Percentiles rank a stretch among this genome's conserved stretches.
Evolutionary conservation across 2,113 vertebrate species (phyloP).

Genomic region (Marcusenius ussheri): DNA sequence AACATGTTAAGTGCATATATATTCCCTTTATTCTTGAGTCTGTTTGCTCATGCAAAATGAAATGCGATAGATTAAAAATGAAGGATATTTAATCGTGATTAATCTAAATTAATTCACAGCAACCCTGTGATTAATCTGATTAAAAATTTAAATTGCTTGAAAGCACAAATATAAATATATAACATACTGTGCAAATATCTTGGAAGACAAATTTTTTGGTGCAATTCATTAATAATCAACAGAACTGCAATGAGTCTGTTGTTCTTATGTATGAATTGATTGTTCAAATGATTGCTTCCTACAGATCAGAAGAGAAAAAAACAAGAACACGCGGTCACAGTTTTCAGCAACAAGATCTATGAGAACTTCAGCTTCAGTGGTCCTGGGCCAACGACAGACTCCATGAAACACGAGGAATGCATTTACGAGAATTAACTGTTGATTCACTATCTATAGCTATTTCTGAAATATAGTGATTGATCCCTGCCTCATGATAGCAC

Average conservation of each 20-base stretch:
- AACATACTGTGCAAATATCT: background rate
- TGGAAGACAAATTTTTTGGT: background rate
- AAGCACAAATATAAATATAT: no score
- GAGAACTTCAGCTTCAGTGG: slow-evolving; percentile 17
- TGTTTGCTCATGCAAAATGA: background rate
- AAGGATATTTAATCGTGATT: no score
- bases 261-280: background rate
- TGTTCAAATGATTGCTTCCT: background rate
- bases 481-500: background rate
- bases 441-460: background rate
- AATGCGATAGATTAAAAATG: background rate
- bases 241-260: background rate
- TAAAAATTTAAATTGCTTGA: background rate
- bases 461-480: background rate
- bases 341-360: slow-evolving; percentile 10
- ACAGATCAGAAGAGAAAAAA: background rate
- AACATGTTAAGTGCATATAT: no score
- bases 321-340: accelerated
- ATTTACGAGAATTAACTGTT: slow-evolving; percentile 12
- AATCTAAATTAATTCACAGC: no score
- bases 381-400: background rate
- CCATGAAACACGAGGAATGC: background rate
- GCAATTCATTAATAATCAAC: background rate
- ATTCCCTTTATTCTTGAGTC: no score
- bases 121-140: no score